phyloP scores from a whole-genome alignment of 2,113 vertebrate species.

The Oenanthe oenanthe region DNA sequence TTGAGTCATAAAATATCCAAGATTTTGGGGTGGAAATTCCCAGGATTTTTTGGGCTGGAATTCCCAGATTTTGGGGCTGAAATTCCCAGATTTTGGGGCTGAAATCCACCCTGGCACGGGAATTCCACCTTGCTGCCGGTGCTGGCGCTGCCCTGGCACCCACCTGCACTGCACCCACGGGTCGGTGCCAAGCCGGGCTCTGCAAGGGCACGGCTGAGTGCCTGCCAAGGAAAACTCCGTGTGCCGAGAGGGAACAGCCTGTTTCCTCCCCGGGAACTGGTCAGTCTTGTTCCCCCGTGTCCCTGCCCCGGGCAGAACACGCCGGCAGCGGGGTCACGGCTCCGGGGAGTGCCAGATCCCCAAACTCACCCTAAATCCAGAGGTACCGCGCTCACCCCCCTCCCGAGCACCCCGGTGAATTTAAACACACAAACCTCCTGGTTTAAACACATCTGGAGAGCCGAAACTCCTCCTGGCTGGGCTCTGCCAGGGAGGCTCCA shows the following conservation, averaged over 20 bases:
- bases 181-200: not conserved
- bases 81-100: too few species aligned
- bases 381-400: rapidly evolving
- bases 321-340: not conserved
- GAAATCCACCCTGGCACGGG: not conserved
- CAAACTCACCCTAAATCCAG: rapidly evolving
- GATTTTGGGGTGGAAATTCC: too few species aligned
- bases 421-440: rapidly evolving
- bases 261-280: slow-evolving; percentile 30
- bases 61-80: too few species aligned
- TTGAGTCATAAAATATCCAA: too few species aligned
- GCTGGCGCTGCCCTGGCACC: not conserved
- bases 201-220: not conserved
- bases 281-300: not conserved
- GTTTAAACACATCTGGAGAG: not conserved
- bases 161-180: rapidly evolving
- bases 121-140: rapidly evolving
- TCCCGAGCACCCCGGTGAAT: rapidly evolving
- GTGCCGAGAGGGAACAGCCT: not conserved
- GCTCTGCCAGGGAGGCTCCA: rapidly evolving
- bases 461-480: rapidly evolving
- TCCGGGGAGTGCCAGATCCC: not conserved
- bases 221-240: slow-evolving; percentile 39
- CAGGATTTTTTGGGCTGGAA: too few species aligned
- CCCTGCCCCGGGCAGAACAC: not conserved